phyloP scores from a whole-genome alignment of 2,797 vertebrate species.

The Aselliscus stoliczkanus region DNA sequence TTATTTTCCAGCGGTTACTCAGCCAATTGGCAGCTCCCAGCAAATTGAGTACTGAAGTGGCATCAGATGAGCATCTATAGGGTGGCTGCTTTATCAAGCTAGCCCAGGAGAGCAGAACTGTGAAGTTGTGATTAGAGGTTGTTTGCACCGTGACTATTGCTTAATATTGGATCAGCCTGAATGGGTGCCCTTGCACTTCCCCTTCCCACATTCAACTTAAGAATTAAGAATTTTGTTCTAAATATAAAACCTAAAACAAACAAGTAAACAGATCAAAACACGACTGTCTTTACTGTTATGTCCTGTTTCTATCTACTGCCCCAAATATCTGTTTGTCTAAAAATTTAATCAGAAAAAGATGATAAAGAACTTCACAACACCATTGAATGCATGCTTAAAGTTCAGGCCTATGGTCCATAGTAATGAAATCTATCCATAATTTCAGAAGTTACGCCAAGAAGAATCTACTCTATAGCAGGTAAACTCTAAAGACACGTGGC shows the following conservation, averaged over 20 bases:
- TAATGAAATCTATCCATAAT: neutral
- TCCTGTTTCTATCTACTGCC: neutral
- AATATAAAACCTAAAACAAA: conserved; percentile 39
- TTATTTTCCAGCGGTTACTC: conserved; percentile 31
- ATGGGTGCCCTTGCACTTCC: neutral
- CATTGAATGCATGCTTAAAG: neutral
- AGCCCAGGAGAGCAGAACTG: neutral
- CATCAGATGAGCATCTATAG: neutral
- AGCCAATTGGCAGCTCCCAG: conserved; percentile 47
- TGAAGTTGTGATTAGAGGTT: conserved; percentile 13
- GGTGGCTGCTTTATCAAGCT: neutral
- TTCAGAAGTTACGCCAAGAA: neutral
- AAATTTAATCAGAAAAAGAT: neutral
- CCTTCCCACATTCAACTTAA: neutral
- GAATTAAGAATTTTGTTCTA: conserved; percentile 33
- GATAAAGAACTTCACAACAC: neutral
- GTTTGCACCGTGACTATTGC: neutral
- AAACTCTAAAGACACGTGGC: neutral
- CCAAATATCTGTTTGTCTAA: neutral
- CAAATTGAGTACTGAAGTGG: neutral
- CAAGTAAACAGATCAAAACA: neutral
- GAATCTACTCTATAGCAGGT: neutral
- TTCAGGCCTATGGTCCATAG: neutral
- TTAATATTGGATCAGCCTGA: neutral
- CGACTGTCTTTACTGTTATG: neutral